Evolutionary conservation across 2,113 vertebrate genomes (phyloP).

Genomic region (Albula glossodonta): DNA sequence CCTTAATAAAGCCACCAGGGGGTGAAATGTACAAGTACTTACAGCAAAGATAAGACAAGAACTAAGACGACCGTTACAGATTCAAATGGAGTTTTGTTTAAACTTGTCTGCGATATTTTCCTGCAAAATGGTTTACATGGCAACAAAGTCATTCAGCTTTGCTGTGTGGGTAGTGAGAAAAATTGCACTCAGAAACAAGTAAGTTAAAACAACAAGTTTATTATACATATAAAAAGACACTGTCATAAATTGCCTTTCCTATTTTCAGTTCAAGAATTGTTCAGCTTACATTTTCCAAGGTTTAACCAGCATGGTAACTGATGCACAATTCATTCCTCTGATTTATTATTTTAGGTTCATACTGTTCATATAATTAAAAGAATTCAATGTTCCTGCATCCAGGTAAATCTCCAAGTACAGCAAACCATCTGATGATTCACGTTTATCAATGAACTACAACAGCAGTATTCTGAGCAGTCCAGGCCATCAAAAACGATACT

Average conservation of each 20-base stretch:
- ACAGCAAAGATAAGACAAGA: no score
- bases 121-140: no score
- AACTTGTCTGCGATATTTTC: no score
- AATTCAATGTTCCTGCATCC: background rate
- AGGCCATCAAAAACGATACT: no score
- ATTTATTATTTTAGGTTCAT: background rate
- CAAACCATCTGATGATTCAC: background rate
- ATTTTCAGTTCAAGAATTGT: background rate
- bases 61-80: no score
- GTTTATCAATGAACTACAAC: background rate
- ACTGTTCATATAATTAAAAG: background rate
- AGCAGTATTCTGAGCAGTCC: background rate
- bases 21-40: no score
- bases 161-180: background rate
- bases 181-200: background rate
- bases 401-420: background rate
- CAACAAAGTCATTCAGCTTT: background rate
- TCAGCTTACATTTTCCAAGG: background rate
- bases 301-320: no score
- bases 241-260: conserved; percentile 39
- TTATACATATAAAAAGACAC: conserved; percentile 52
- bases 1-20: no score
- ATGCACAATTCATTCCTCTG: background rate
- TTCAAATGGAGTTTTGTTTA: no score
- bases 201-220: conserved; percentile 51